Conservation (phyloP, 2,888 invertebrate species). For the Adelognathus sp. region DNA sequence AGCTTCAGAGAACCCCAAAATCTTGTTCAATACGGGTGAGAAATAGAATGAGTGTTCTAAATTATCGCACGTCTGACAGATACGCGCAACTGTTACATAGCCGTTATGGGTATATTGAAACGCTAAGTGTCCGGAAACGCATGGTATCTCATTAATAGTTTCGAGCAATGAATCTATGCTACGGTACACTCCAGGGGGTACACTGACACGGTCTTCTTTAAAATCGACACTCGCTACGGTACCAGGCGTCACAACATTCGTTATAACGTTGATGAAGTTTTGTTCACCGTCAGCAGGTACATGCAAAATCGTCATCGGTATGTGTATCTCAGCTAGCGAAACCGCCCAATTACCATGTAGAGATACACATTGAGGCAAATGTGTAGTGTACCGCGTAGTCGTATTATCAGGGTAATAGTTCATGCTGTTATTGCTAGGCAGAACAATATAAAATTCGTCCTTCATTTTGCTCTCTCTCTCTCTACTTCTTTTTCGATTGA, state of each 20-base stretch:
- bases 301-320: constrained; percentile 29
- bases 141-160: constrained; percentile 6
- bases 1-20: not conserved
- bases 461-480: not conserved
- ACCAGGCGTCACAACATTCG: not conserved
- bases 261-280: not conserved
- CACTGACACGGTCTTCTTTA: not conserved
- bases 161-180: not conserved
- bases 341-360: constrained; percentile 25
- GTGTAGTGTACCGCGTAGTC: constrained; percentile 21
- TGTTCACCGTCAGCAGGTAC: not conserved
- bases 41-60: constrained; percentile 3
- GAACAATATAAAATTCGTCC: constrained; percentile 10
- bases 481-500: not conserved
- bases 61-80: not conserved
- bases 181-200: not conserved
- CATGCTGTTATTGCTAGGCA: constrained; percentile 32
- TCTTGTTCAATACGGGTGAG: constrained; percentile 1
- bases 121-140: not conserved
- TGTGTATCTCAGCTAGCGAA: constrained; percentile 25
- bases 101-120: not conserved
- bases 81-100: not conserved
- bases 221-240: not conserved
- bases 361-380: constrained; percentile 22
- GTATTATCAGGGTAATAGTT: constrained; percentile 26